These are phyloP conservation scores for Dromius quadrimaculatus DNA, from an alignment of 2,888 invertebrate species.

Conservation along the genomic window DNA sequence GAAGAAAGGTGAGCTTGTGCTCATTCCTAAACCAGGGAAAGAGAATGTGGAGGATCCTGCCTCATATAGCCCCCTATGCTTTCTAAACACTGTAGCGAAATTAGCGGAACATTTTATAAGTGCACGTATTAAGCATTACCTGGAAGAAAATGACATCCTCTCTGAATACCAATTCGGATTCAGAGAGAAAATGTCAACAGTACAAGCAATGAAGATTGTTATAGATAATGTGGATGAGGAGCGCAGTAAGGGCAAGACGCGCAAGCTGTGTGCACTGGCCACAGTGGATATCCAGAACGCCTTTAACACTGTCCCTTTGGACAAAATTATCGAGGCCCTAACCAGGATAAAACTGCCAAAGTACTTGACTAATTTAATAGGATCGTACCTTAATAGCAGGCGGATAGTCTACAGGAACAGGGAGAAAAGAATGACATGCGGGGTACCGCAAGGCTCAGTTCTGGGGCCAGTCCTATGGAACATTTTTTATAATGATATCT, in stretches of 20 bases:
- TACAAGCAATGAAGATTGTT: neutral
- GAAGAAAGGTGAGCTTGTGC: constrained; percentile 52
- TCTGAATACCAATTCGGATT: constrained; percentile 55
- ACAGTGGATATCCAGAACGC: neutral
- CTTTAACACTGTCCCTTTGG: constrained; percentile 3
- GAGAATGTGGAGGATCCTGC: constrained; percentile 14
- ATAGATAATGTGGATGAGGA: neutral
- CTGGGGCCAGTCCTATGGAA: constrained; percentile 15
- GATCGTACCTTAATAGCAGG: neutral
- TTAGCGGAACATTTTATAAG: constrained; percentile 57
- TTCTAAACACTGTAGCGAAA: constrained; percentile 57
- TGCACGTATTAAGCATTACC: constrained; percentile 53
- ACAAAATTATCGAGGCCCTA: neutral
- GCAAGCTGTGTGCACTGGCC: neutral
- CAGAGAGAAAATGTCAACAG: constrained; percentile 54
- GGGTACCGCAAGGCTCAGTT: constrained; percentile 12
- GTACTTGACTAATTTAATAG: neutral
- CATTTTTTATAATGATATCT: constrained; percentile 5
- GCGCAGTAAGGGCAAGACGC: neutral
- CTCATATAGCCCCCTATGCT: constrained; percentile 56
- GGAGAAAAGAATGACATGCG: neutral
- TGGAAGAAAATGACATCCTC: constrained; percentile 49
- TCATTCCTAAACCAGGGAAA: constrained; percentile 53
- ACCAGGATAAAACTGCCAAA: neutral
- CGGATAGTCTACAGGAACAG: neutral